A percentile compares a stretch with the other conserved stretches of the same genome.
Evolutionary conservation across 2,113 vertebrate genomes (phyloP).

Genomic region (Saguinus imperator): DNA sequence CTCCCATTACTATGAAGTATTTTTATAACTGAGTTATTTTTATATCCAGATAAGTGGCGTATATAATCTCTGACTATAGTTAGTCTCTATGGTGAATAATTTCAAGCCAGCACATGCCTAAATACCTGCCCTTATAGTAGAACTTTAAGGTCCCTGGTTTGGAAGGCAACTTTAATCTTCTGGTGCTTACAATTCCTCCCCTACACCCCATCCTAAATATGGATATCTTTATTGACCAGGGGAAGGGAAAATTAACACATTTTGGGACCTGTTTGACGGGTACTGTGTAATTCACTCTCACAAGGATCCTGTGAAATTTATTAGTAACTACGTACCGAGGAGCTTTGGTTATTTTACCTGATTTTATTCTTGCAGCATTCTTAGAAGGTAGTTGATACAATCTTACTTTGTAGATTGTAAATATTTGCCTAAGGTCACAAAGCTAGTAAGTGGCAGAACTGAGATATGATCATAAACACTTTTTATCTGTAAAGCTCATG

Average conservation of each 20-base stretch:
- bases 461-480: background rate
- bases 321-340: background rate
- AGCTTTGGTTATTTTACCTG: conserved; percentile 25
- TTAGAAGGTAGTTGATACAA: background rate
- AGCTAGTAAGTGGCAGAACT: background rate
- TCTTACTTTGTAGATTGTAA: conserved; percentile 36
- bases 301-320: background rate
- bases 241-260: conserved; percentile 11
- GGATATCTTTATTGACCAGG: background rate
- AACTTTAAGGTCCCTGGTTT: background rate
- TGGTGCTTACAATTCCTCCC: background rate
- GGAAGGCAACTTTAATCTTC: background rate
- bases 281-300: background rate
- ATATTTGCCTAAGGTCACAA: background rate
- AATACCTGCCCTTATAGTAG: background rate
- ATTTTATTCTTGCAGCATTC: conserved; percentile 16
- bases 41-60: background rate
- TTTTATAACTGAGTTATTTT: conserved; percentile 21
- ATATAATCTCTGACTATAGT: background rate
- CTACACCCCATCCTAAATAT: background rate
- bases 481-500: background rate
- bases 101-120: background rate
- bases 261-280: background rate
- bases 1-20: background rate
- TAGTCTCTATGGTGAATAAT: background rate